Evolutionary conservation across 37 sponge, comb jelly and placozoan species (phyloP).

Genomic region (Mnemiopsis leidyi): DNA sequence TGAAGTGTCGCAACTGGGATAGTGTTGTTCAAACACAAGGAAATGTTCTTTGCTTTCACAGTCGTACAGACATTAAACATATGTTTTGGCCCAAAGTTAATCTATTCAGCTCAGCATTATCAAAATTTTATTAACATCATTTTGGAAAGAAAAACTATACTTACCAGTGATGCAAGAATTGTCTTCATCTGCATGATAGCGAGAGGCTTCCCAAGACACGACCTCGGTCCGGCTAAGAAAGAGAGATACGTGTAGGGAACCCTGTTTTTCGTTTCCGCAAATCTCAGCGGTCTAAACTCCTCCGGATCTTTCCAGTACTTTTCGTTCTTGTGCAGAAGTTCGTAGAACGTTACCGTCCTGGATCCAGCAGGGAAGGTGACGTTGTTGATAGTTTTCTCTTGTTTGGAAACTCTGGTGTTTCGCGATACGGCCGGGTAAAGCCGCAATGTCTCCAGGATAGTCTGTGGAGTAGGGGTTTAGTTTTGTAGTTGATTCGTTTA

Average conservation of each 20-base stretch:
- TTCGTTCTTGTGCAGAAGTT: constrained; percentile 2
- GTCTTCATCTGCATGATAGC: constrained; percentile 38
- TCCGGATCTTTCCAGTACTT: constrained; percentile 12
- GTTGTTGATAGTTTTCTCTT: not conserved
- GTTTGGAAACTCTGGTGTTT: not conserved
- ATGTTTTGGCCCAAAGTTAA: too few relatives aligned
- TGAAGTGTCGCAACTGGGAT: not conserved
- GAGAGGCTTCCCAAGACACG: not conserved
- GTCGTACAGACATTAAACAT: too few relatives aligned
- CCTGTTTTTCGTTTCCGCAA: constrained; percentile 2
- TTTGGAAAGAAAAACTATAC: too few relatives aligned
- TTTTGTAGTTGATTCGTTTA: too few relatives aligned
- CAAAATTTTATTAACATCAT: too few relatives aligned
- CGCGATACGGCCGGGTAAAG: constrained; percentile 3
- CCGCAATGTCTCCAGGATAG: not conserved
- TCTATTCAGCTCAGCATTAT: too few relatives aligned
- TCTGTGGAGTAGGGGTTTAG: not conserved
- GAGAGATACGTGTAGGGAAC: not conserved
- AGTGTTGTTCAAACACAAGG: not conserved
- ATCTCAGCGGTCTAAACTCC: constrained; percentile 31
- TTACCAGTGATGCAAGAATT: not conserved
- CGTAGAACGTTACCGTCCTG: constrained; percentile 17
- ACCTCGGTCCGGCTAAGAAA: constrained; percentile 31
- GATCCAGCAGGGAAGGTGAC: not conserved
- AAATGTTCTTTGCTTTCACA: not conserved